Evolutionary conservation across 2,113 vertebrate species (phyloP).

Genomic region (Platanista minor): DNA sequence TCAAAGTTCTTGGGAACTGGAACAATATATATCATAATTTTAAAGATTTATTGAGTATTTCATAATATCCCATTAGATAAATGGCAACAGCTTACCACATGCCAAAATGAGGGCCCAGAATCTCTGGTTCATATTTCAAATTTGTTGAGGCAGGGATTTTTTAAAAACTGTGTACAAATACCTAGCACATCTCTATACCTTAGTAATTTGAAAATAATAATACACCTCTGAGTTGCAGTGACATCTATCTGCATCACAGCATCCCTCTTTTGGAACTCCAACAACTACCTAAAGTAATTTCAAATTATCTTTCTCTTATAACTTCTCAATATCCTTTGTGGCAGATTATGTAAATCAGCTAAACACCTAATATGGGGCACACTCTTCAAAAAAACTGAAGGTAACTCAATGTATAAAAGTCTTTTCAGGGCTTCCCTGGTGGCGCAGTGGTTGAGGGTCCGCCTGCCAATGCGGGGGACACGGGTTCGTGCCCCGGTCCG

Average conservation of each 20-base stretch:
- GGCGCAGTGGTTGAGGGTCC: too few relatives aligned
- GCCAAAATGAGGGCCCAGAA: not conserved
- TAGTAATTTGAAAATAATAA: conserved; percentile 48
- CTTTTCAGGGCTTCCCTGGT: too few relatives aligned
- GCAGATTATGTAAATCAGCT: conserved; percentile 54
- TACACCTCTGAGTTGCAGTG: conserved; percentile 17
- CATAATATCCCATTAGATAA: not conserved
- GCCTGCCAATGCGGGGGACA: too few relatives aligned
- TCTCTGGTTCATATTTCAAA: not conserved
- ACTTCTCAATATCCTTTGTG: conserved; percentile 57
- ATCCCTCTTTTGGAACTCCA: conserved; percentile 49
- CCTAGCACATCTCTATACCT: not conserved
- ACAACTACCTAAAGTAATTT: conserved; percentile 53
- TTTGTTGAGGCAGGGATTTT: not conserved
- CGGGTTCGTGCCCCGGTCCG: too few relatives aligned
- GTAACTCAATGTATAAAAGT: conserved; percentile 53
- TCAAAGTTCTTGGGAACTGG: not conserved
- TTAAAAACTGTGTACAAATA: conserved; percentile 39
- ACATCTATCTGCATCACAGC: not conserved
- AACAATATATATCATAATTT: not conserved
- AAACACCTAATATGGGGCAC: conserved; percentile 52
- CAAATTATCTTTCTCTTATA: conserved; percentile 59
- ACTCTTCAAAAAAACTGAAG: conserved; percentile 57
- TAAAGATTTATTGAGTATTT: not conserved
- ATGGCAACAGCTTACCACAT: not conserved